A percentile compares a stretch with the other conserved stretches of the same genome.
phyloP scores from a whole-genome alignment of 2,113 vertebrate genomes.

The Ascaphus truei region DNA sequence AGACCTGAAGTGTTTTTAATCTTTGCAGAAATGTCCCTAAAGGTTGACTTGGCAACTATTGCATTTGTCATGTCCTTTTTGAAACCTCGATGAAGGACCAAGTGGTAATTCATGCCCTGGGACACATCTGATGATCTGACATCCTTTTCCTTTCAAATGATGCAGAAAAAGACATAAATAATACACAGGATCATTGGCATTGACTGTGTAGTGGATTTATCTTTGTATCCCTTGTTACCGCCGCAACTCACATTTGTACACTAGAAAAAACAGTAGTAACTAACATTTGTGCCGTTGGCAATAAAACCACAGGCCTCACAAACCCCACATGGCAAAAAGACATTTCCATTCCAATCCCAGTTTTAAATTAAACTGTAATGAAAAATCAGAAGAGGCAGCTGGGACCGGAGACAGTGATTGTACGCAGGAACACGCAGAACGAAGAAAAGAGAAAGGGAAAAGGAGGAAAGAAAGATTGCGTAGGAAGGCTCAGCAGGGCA shows the following conservation, averaged over 20 bases:
- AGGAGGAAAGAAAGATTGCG: slow-evolving; percentile 52
- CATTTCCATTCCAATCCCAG: slow-evolving; percentile 82
- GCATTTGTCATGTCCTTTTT: background rate
- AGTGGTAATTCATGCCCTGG: background rate
- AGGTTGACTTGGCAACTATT: background rate
- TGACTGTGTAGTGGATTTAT: slow-evolving; percentile 36
- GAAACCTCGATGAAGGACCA: background rate
- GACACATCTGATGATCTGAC: background rate
- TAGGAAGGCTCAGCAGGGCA: slow-evolving; percentile 63
- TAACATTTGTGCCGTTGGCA: slow-evolving; percentile 78
- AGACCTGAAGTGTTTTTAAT: background rate
- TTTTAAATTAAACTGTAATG: slow-evolving; percentile 85
- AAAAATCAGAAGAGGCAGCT: slow-evolving; percentile 82
- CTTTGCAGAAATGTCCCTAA: slow-evolving; percentile 2
- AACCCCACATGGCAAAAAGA: slow-evolving; percentile 77
- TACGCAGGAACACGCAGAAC: slow-evolving; percentile 64
- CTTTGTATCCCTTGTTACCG: slow-evolving; percentile 41
- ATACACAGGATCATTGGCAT: slow-evolving; percentile 43
- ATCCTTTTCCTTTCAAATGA: slow-evolving; percentile 1
- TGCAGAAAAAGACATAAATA: slow-evolving; percentile 29
- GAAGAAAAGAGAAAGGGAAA: slow-evolving; percentile 51
- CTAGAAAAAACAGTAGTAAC: slow-evolving; percentile 70
- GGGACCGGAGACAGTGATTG: slow-evolving; percentile 77
- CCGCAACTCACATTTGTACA: slow-evolving; percentile 49
- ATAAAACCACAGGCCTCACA: slow-evolving; percentile 69